Evolutionary conservation across 2,888 invertebrate genomes (phyloP).

Genomic region (Oligia strigilis): DNA sequence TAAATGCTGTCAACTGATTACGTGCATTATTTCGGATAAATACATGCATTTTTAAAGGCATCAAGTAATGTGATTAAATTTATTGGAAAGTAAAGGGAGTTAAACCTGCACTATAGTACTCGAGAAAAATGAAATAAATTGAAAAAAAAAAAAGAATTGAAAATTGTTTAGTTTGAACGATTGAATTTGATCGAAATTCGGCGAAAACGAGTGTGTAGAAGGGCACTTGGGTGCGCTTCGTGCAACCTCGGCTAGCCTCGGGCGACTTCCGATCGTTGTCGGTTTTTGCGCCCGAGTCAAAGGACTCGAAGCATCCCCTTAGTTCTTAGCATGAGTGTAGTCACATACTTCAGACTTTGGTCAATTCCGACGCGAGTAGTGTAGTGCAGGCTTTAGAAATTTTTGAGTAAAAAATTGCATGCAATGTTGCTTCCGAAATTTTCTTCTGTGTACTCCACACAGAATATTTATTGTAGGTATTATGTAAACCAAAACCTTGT

Average conservation of each 20-base stretch:
- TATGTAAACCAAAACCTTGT: conserved; percentile 17
- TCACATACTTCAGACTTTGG: too few relatives aligned
- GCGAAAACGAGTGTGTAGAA: not conserved
- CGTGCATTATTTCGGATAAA: not conserved
- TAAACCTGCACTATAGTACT: not conserved
- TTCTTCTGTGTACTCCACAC: conserved; percentile 5
- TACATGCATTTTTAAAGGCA: not conserved
- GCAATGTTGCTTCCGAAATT: not conserved
- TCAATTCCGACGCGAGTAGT: too few relatives aligned
- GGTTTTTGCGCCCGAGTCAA: too few relatives aligned
- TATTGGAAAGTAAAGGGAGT: not conserved
- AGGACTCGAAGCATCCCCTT: too few relatives aligned
- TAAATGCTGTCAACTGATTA: not conserved
- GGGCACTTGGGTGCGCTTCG: too few relatives aligned
- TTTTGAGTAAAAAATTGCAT: not conserved
- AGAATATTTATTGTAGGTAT: conserved; percentile 5
- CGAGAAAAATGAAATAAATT: not conserved
- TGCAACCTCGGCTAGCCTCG: too few relatives aligned
- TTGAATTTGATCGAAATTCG: not conserved
- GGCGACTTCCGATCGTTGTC: too few relatives aligned
- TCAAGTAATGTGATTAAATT: not conserved
- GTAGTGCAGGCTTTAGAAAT: not conserved
- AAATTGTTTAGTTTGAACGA: too few relatives aligned
- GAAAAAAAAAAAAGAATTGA: too few relatives aligned
- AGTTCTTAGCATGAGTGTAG: too few relatives aligned